Conservation (phyloP, 2,113 vertebrate genomes). For the Oreochromis niloticus region DNA sequence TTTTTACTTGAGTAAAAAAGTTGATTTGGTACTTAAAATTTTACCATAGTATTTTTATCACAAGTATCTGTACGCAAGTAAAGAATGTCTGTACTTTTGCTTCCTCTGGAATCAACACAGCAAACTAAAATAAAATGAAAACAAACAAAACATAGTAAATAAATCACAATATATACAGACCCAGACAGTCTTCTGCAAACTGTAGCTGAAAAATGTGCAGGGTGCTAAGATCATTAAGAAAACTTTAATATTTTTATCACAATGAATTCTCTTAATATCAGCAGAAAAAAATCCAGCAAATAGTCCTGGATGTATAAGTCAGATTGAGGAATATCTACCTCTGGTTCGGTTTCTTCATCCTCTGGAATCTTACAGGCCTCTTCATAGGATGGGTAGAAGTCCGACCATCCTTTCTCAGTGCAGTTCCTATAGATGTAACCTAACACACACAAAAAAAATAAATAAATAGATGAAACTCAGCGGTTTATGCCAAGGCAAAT, state of each 20-base stretch:
- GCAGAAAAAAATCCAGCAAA: background rate
- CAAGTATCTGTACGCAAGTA: background rate
- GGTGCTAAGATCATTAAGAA: background rate
- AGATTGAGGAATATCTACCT: conserved; percentile 21
- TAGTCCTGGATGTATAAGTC: background rate
- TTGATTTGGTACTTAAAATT: fast-evolving
- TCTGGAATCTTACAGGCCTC: conserved; percentile 45
- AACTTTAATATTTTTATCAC: background rate
- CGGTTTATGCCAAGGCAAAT: background rate
- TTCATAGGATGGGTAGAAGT: conserved; percentile 46
- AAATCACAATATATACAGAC: background rate
- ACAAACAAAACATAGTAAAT: background rate
- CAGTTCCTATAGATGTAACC: conserved; percentile 62
- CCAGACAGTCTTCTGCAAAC: background rate
- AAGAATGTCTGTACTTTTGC: background rate
- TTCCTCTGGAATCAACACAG: background rate
- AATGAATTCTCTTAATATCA: background rate
- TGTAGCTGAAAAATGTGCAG: background rate
- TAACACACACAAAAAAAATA: background rate
- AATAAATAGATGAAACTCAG: background rate
- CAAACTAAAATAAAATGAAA: background rate
- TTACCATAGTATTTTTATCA: background rate
- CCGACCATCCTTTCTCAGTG: conserved; percentile 53
- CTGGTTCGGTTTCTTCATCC: conserved; percentile 1
- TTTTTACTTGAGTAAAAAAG: background rate